Conservation (phyloP, 2,888 invertebrate species). For the Xestia xanthographa region DNA sequence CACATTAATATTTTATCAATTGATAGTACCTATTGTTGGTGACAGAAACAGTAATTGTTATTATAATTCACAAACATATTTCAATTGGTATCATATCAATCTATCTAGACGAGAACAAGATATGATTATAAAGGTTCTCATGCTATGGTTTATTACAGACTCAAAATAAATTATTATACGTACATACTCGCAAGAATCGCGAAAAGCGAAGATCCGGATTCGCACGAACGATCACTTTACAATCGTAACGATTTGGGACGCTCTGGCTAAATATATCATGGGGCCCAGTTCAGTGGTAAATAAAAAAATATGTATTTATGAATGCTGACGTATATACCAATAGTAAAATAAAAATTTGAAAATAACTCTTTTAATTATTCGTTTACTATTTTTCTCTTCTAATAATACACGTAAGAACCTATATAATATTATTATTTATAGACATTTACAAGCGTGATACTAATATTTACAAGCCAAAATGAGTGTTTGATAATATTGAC, state of each 20-base stretch:
- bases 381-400: neutral
- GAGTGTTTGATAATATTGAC: neutral
- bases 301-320: neutral
- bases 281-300: neutral
- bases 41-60: no score
- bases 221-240: neutral
- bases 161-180: no score
- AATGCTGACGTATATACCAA: no score
- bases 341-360: no score
- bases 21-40: neutral
- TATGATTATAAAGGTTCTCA: neutral
- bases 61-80: no score
- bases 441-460: neutral
- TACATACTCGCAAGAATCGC: no score
- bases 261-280: no score
- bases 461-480: neutral
- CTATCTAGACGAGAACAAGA: neutral
- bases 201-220: no score
- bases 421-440: no score
- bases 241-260: neutral
- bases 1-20: neutral
- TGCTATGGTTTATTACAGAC: no score
- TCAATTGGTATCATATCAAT: neutral
- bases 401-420: no score
- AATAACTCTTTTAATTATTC: neutral